Evolutionary conservation across 2,113 vertebrate species (phyloP), one percentile per base, ranked within the genome.

Genomic region (Nibea albiflora): DNA sequence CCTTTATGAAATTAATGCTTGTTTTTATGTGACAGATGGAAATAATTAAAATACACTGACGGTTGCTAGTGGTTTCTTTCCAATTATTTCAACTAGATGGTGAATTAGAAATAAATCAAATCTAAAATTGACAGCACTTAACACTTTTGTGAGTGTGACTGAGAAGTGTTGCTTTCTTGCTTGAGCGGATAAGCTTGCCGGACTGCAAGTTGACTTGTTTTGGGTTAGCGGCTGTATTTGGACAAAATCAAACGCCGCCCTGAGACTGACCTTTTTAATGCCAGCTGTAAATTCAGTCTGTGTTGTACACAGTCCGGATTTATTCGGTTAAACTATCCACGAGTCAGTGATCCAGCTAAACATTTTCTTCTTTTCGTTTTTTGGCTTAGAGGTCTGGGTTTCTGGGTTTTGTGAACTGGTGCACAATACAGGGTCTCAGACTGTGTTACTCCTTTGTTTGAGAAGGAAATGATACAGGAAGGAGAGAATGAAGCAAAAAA

Each of bases 361-460:
- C 52, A 54, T 28, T 39, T 15, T 11, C 28, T 61, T 24, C 10
- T 11, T 35, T 35, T 35, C 28, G 53, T 28, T 39, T 35, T 39
- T 39, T 39, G 17, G 31, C 22, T 61, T 26, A 8, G 28, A 22
- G 11, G 44, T 72, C 15, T 44, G n/a, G n/a, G 22, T 63, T 44
- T 46, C n/a, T 44, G 15, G 6, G 17, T 44, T 60, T 67, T 47
- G 22, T 26, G 8, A 42, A 50, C 9, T 24, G 15, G 24, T 47
- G 20, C 68, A 62, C 4, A 47, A 11, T 35, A 24, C 4, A 47
- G 28, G 35, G 52, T 57, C 28, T 58, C 47, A 31, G 2, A 12
- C n/a, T 54, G 19, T 42, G 22, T 72, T 47, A 35, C 31, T 52
- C 28, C 58, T 65, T 76, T 68, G 54, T 58, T 69, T 44, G 9